Base-by-base conservation (phyloP, 1,140 invertebrate species). In the Oryctes rhinoceros region DNA sequence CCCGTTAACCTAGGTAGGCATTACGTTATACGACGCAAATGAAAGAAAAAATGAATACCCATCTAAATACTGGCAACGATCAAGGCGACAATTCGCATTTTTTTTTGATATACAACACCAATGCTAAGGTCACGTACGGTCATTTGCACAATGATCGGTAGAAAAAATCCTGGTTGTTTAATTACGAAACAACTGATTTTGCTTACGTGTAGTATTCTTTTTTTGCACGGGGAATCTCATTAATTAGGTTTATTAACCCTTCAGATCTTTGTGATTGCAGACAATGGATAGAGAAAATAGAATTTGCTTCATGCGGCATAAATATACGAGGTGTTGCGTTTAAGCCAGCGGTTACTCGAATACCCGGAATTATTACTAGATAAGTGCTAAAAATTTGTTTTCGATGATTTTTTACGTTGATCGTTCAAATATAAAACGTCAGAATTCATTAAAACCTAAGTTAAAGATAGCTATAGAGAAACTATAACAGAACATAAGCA, bases 71-170 rank as follows among this genome's bases (percentile, higher is more conserved):
- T 15, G n/a, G n/a, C n/a, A 18, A 59, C 15, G 53, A 59, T 59
- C 53, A 18, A 18, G 53, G 53, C 53, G 1, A 59, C 18, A 59
- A 59, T 59, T 59, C n/a, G 53, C 53, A 59, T 59, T 59, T 71
- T 59, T 71, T 30, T 71, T 20, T 71, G 13, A 35, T 71, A 24
- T 71, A 20, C 65, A 35, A 5, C 65, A 24, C 35, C 65, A 71
- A 71, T 59, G 35, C 20, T 71, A 71, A 71, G 65, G 65, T 71
- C 65, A 71, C 20, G 65, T 24, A 30, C 65, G 65, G 65, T 71
- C 65, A 71, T 71, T 71, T 71, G 65, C 65, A 71, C 65, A 71
- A 71, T 71, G 65, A 71, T 71, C 37, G 7, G 24, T 24, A 37
- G 39, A 71, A 71, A 71, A 71, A 59, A 59, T 59, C 15, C 7